Percentiles rank a stretch among this genome's conserved stretches.
These are phyloP conservation scores for Heliocidaris erythrogramma DNA, from an alignment of 35 echinoderm and acorn worm genomes.

Conservation along the genomic window DNA sequence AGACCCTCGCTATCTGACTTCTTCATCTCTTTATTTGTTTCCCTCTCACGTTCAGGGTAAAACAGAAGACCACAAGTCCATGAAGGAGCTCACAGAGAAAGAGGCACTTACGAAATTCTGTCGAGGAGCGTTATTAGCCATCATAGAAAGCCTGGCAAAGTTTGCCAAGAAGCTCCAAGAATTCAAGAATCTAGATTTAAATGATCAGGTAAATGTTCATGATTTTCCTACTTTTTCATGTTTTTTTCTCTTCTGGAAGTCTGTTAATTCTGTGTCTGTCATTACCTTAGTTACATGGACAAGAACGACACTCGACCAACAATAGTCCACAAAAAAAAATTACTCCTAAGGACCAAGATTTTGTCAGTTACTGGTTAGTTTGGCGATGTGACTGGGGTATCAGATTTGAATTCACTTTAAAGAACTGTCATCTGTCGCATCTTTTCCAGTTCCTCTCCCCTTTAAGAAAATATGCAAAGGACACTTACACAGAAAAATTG, in stretches of 20 bases:
- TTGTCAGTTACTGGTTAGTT: no score
- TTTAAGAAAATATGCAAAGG: no score
- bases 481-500: no score
- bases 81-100: conserved; percentile 84
- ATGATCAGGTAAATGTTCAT: conserved; percentile 71
- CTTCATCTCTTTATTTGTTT: background rate
- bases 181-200: conserved; percentile 82
- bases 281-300: no score
- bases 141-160: conserved; percentile 83
- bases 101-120: conserved; percentile 83
- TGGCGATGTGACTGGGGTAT: no score
- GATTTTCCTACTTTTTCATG: background rate
- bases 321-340: no score
- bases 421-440: no score
- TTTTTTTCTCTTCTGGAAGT: background rate
- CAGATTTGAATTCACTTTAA: no score
- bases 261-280: background rate
- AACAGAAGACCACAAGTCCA: conserved; percentile 67
- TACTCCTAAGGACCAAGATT: no score
- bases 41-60: background rate
- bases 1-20: background rate
- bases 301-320: no score
- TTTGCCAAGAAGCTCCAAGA: conserved; percentile 88
- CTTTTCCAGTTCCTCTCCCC: no score
- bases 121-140: conserved; percentile 67